These are phyloP conservation scores for Lasius platythorax DNA, from an alignment of 2,888 invertebrate genomes.

Conservation along the genomic window DNA sequence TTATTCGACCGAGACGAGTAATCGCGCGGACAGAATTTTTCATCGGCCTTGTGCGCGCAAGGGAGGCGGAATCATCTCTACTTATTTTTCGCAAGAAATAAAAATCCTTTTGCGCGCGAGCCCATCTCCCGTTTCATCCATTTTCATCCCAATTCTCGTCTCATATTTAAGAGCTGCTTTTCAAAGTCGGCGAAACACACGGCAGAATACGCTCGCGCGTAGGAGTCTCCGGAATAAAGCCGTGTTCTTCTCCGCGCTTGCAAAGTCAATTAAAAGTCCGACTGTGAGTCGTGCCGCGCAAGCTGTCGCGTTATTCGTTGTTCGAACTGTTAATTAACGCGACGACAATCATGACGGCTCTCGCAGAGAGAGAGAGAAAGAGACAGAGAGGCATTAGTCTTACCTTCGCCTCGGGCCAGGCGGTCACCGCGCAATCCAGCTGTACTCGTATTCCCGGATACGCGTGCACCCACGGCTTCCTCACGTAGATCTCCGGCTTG, in stretches of 20 bases:
- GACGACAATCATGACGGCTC: conserved; percentile 43
- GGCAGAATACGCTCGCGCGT: background rate
- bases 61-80: background rate
- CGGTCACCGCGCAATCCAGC: conserved; percentile 90
- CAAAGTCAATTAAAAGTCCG: conserved; percentile 61
- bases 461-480: conserved; percentile 91
- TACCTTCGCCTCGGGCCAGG: conserved; percentile 91
- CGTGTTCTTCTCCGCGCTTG: background rate
- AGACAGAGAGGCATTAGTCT: conserved; percentile 74
- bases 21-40: conserved; percentile 19
- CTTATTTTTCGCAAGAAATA: conserved; percentile 17
- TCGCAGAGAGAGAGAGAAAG: conserved; percentile 6
- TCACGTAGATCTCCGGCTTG: conserved; percentile 90
- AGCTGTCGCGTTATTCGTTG: conserved; percentile 48
- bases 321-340: conserved; percentile 61
- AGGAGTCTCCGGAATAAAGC: background rate
- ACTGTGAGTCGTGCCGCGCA: background rate
- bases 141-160: background rate
- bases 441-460: conserved; percentile 91
- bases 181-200: background rate
- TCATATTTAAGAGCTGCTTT: background rate
- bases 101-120: background rate
- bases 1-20: conserved; percentile 32
- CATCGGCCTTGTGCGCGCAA: conserved; percentile 7
- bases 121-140: background rate